These are phyloP conservation scores for Coendou prehensilis DNA, from an alignment of 2,797 vertebrate genomes.

Conservation along the genomic window DNA sequence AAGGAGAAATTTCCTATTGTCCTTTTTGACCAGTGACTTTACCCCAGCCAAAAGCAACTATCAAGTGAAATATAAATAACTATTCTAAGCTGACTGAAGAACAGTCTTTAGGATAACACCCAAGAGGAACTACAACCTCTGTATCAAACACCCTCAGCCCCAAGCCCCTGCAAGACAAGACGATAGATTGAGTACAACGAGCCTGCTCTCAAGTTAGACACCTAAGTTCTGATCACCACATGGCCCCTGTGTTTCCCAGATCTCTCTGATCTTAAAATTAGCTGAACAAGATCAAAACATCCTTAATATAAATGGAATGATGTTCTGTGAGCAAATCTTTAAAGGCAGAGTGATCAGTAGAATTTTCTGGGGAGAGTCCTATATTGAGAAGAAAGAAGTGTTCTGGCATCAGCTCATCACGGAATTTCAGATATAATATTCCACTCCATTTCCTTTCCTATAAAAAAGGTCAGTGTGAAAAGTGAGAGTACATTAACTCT, in stretches of 20 bases:
- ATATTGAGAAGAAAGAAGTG: not conserved
- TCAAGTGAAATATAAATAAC: not conserved
- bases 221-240: not conserved
- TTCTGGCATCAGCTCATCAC: not conserved
- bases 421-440: not conserved
- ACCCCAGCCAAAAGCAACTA: not conserved
- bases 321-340: not conserved
- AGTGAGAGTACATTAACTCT: not conserved
- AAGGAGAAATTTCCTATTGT: not conserved
- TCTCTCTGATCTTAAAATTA: constrained; percentile 46
- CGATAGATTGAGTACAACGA: not conserved
- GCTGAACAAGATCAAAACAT: constrained; percentile 27
- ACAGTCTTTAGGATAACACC: not conserved
- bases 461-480: not conserved
- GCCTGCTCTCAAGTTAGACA: not conserved
- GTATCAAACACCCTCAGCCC: not conserved
- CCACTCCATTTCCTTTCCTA: not conserved
- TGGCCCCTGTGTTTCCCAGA: not conserved
- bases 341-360: not conserved
- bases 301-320: constrained; percentile 3
- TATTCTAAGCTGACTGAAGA: not conserved
- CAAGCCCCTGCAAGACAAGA: not conserved
- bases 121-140: not conserved
- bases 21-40: not conserved
- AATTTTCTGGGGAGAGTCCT: not conserved